Percentiles rank a stretch among this genome's conserved stretches.
Conservation (phyloP, 2,888 invertebrate genomes). For the Nomada hirtipes region DNA sequence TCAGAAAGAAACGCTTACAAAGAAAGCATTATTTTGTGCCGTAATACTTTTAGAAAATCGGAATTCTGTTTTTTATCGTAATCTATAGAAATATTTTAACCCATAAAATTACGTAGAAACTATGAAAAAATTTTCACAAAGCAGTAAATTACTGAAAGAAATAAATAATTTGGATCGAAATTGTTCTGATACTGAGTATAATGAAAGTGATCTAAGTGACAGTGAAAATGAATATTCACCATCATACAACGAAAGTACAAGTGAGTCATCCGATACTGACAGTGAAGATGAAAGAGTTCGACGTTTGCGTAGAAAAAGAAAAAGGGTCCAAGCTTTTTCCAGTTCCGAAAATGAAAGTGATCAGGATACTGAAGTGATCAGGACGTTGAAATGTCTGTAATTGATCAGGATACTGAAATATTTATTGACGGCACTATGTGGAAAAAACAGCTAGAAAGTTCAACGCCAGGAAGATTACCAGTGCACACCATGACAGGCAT, state of each 20-base stretch:
- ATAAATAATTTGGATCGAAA: slow-evolving; percentile 37
- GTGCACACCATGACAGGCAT: slow-evolving; percentile 31
- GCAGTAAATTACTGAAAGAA: slow-evolving; percentile 35
- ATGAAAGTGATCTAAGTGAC: slow-evolving; percentile 35
- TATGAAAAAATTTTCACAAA: background rate
- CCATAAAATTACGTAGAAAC: too few species aligned
- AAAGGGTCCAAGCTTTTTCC: slow-evolving; percentile 10
- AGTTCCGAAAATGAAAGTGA: too few species aligned
- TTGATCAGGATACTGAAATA: slow-evolving; percentile 6
- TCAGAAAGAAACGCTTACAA: too few species aligned
- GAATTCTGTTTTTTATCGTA: too few species aligned
- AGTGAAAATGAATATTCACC: slow-evolving; percentile 27
- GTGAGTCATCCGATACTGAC: slow-evolving; percentile 42
- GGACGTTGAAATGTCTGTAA: slow-evolving; percentile 15
- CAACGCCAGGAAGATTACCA: slow-evolving; percentile 28
- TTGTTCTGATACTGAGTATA: slow-evolving; percentile 34
- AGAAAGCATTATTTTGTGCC: too few species aligned
- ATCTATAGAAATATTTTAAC: too few species aligned
- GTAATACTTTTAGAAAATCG: too few species aligned
- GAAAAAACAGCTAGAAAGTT: slow-evolving; percentile 24
- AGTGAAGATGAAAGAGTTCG: slow-evolving; percentile 40
- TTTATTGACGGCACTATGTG: slow-evolving; percentile 30
- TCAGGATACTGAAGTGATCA: background rate
- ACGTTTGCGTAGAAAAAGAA: slow-evolving; percentile 21
- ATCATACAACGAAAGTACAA: slow-evolving; percentile 37